Conservation (phyloP, 2,113 vertebrate genomes). For the Dipodomys merriami region DNA sequence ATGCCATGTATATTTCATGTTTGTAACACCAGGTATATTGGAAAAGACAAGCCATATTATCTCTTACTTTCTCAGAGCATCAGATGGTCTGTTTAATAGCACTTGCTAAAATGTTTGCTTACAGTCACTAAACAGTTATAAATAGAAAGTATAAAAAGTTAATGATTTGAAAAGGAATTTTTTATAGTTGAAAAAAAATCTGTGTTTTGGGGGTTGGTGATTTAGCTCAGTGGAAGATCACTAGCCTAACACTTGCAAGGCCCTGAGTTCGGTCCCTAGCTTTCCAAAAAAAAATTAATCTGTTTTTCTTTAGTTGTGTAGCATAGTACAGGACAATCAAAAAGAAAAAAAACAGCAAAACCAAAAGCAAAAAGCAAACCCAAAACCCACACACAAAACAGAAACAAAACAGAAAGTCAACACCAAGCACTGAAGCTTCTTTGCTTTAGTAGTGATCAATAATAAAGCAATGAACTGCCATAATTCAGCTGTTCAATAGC, state of each 20-base stretch:
- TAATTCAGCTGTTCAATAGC: neutral
- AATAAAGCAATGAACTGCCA: neutral
- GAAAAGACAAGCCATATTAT: neutral
- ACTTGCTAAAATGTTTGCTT: slow-evolving; percentile 54
- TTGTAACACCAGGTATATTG: neutral
- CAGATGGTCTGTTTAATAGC: neutral
- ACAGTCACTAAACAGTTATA: slow-evolving; percentile 25
- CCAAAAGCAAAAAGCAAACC: too few species aligned
- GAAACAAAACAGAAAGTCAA: too few species aligned
- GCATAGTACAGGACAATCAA: neutral
- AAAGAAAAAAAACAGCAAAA: too few species aligned
- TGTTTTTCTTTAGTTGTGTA: neutral
- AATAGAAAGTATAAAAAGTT: slow-evolving; percentile 15
- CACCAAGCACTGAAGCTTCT: neutral
- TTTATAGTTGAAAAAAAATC: slow-evolving; percentile 4
- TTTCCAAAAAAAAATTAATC: too few species aligned
- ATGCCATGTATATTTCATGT: neutral
- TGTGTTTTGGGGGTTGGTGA: too few species aligned
- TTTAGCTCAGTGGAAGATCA: too few species aligned
- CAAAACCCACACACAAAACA: too few species aligned
- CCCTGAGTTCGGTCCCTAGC: too few species aligned
- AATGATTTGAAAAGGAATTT: slow-evolving; percentile 3
- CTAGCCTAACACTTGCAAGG: too few species aligned
- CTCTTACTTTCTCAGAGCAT: neutral
- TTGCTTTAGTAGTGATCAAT: neutral